Evolutionary conservation across 2,888 invertebrate genomes (phyloP), one percentile per base, ranked within the genome.

Genomic region (Oasisia sp.): DNA sequence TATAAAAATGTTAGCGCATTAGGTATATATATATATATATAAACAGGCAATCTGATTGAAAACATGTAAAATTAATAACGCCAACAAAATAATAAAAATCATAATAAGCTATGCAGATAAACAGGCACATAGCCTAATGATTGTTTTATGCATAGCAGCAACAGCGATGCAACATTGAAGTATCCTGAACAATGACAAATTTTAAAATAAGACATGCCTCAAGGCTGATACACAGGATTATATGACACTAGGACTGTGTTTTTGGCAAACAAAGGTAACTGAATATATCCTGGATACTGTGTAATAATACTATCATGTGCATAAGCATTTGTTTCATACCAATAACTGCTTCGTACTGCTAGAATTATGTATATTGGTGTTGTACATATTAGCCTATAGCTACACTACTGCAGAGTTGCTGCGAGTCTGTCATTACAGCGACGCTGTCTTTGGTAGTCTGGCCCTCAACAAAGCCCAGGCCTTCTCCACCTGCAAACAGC

Each of bases 401-500:
- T 27, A 58, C 19, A 58, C 5, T 27, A 3, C 12, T 58, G 19
- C 19, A 12, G 14, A 58, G 14, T 58, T 58, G 14, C 58, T 58
- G 58, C 58, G 14, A 45, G 58, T 27, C 58, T 58, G 14, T 58
- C 14, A 14, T 58, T 58, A 19, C 58, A 19, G 58, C 19, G 58
- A 58, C 58, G 19, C 58, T 58, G 58, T 19, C 58, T 58, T 14
- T 27, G 14, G 58, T 58, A 58, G 14, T 58, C 58, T 58, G 12
- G 58, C 27, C 58, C 19, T 58, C 58, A 58, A 19, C 58, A 58
- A 58, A 5, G 58, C 44, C 93, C 93, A 93, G 19, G 93, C 93
- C 32, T 93, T 93, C 91, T 93, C 93, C 19, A 93, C 93, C 93
- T 93, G 50, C 32, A 92, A 92, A 89, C 58, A 58, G 19, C 58